Evolutionary conservation across 2,113 vertebrate genomes (phyloP).

Genomic region (Microtus oregoni): DNA sequence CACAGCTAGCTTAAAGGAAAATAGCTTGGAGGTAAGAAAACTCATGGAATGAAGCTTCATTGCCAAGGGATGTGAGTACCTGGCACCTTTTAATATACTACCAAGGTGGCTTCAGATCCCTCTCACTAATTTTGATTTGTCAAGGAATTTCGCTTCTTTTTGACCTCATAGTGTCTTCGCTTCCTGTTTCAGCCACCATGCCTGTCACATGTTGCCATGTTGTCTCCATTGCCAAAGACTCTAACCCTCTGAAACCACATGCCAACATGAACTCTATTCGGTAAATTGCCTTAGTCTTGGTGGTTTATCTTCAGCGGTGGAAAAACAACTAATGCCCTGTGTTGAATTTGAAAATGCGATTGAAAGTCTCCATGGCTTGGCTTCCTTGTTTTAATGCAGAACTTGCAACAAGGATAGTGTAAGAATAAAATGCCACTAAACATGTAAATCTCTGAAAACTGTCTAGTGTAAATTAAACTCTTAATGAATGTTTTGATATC

Average conservation of each 20-base stretch:
- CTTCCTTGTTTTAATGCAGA: conserved; percentile 42
- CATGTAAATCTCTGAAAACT: not conserved
- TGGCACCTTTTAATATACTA: not conserved
- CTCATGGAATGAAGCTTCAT: not conserved
- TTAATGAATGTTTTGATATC: not conserved
- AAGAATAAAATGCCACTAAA: not conserved
- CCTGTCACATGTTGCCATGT: not conserved
- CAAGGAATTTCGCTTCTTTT: not conserved
- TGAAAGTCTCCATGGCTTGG: conserved; percentile 36
- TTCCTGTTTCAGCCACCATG: not conserved
- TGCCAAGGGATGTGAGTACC: not conserved
- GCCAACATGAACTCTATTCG: not conserved
- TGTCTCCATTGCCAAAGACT: not conserved
- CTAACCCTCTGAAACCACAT: not conserved
- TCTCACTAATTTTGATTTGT: not conserved
- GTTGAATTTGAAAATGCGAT: conserved; percentile 34
- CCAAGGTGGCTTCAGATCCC: not conserved
- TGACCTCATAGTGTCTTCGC: not conserved
- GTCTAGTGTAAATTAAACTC: conserved; percentile 30
- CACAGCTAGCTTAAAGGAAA: not conserved
- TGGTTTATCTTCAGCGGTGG: not conserved
- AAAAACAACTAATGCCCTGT: not conserved
- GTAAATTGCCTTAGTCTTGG: not conserved
- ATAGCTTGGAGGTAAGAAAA: not conserved
- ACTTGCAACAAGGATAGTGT: not conserved